These are phyloP conservation scores for Gadopsis marmoratus DNA, from an alignment of 2,797 vertebrate genomes.

Conservation along the genomic window DNA sequence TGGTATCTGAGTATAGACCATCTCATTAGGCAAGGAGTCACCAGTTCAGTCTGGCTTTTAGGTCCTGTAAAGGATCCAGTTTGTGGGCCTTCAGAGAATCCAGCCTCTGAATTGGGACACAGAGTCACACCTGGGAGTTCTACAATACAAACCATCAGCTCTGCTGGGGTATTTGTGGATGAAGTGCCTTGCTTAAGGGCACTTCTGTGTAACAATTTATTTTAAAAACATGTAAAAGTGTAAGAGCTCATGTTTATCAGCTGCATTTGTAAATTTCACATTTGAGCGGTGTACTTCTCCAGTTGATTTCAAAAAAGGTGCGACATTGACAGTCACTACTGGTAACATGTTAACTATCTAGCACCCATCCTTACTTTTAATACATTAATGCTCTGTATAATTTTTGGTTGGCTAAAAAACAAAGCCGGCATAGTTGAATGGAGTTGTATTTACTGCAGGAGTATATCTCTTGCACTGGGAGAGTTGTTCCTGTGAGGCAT, in stretches of 20 bases:
- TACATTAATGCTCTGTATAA: not conserved
- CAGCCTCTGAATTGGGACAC: constrained; percentile 39
- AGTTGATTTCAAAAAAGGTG: not conserved
- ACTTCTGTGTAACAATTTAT: constrained; percentile 4
- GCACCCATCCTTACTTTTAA: not conserved
- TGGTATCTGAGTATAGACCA: not conserved
- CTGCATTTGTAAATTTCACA: not conserved
- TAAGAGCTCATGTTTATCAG: not conserved
- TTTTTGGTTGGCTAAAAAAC: not conserved
- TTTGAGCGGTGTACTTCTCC: not conserved
- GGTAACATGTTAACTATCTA: not conserved
- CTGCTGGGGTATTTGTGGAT: constrained; percentile 13
- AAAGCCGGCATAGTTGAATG: not conserved
- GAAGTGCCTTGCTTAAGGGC: constrained; percentile 39
- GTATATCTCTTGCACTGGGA: constrained; percentile 8
- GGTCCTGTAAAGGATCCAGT: constrained; percentile 5
- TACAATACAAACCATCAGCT: constrained; percentile 26
- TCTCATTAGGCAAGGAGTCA: not conserved
- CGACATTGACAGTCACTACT: not conserved
- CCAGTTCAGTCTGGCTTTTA: not conserved
- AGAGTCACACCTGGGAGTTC: constrained; percentile 32
- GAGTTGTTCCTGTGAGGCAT: constrained; percentile 45
- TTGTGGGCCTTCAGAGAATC: constrained; percentile 37
- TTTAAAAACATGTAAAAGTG: not conserved
- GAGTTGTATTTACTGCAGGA: not conserved